phyloP scores from a whole-genome alignment of 2,113 vertebrate genomes.

The Carettochelys insculpta region DNA sequence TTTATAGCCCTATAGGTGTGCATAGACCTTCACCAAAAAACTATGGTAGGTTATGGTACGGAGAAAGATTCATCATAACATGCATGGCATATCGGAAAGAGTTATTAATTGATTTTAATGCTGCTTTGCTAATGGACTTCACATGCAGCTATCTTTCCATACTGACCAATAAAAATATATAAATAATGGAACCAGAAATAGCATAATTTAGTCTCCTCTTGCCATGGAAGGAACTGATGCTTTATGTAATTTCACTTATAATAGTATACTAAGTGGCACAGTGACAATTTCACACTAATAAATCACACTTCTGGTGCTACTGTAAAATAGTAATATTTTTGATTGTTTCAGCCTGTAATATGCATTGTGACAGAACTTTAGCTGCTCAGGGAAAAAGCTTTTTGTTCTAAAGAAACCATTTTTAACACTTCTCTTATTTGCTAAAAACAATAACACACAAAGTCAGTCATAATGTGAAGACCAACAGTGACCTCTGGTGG shows the following conservation, averaged over 20 bases:
- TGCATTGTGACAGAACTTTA: conserved; percentile 15
- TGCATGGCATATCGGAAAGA: neutral
- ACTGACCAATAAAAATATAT: neutral
- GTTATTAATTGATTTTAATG: conserved; percentile 59
- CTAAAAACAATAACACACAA: conserved; percentile 68
- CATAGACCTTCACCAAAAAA: conserved; percentile 16
- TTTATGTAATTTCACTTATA: conserved; percentile 42
- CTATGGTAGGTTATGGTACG: neutral
- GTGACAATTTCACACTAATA: conserved; percentile 52
- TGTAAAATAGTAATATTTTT: conserved; percentile 66
- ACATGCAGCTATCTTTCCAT: conserved; percentile 27
- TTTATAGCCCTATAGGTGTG: neutral
- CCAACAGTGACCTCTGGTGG: conserved; percentile 77
- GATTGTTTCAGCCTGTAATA: conserved; percentile 24
- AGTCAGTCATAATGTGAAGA: conserved; percentile 42
- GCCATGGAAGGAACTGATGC: neutral
- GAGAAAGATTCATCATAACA: conserved; percentile 7
- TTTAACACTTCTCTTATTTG: conserved; percentile 71
- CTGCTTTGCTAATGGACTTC: conserved; percentile 45
- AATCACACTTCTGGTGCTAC: conserved; percentile 23
- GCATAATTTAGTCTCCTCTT: neutral
- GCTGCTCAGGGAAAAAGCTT: conserved; percentile 49
- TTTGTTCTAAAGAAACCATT: conserved; percentile 68
- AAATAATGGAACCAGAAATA: conserved; percentile 8
- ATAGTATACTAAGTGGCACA: conserved; percentile 24